Base-by-base conservation (phyloP, 1,140 invertebrate genomes). In the Lysiphlebus fabarum region DNA sequence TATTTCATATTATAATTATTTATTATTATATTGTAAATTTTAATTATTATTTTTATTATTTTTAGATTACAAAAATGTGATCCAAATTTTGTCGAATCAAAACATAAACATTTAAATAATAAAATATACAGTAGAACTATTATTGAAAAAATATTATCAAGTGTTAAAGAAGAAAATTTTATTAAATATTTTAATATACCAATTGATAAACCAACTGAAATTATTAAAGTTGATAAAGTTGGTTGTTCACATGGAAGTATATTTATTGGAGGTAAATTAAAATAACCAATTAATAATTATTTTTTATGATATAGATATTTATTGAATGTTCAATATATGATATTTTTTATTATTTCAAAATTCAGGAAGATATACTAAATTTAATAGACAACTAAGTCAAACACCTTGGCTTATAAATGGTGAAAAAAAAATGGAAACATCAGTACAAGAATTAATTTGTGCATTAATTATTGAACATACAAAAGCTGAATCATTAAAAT, bases 331-430 rank as follows among this genome's bases (percentile, higher is more conserved):
- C 62, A 55, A 40, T 17, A 51, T 38, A 55, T 14, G 61, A 50
- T 59, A 43, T 60, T 53, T 66, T 61, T 66, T 55, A 47, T 67
- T 72, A 65, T 56, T 63, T 85, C 89, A 89, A 48, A 2, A 1
- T 2, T 4, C 17, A 26, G 17, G 17, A 26, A 79, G 93, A 36
- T 98, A 99, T 73, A 86, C 89, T 59, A 99, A 99, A 77, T 87
- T 88, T 69, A 92, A 90, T 12, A 82, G 96, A 53, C 82, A 86
- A 61, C 74, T 99, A 7, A 90, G 91, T 56, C 96, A 99, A 81
- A 96, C 95, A 0, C 95, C 95, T 0, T 99, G 96, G 95, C 73
- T 96, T 26, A 79, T 97, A 45, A 85, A 92, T 66, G 93, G 93
- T 0, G 83, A 86, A 62, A 83, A 89, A 58, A 87, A 90, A 64